Evolutionary conservation across 2,888 invertebrate species (phyloP).

Genomic region (Esperia sulphurella): DNA sequence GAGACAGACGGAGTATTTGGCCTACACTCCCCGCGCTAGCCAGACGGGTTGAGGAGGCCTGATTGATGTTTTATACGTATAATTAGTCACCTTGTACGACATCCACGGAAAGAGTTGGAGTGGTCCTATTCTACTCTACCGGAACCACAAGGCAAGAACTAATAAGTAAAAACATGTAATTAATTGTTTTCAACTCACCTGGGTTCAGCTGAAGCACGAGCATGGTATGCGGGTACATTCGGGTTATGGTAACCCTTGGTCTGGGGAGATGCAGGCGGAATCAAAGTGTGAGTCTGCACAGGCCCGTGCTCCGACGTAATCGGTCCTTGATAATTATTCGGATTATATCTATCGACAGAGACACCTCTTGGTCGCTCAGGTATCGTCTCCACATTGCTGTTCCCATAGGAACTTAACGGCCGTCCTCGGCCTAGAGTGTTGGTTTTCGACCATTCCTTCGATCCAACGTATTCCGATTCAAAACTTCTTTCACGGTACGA

Average conservation of each 20-base stretch:
- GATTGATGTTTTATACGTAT: too few species aligned
- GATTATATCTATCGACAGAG: slow-evolving; percentile 71
- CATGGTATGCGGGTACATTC: slow-evolving; percentile 70
- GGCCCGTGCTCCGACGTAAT: slow-evolving; percentile 59
- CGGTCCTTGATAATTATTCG: slow-evolving; percentile 62
- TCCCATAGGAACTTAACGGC: slow-evolving; percentile 58
- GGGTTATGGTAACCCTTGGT: slow-evolving; percentile 59
- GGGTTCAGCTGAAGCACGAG: slow-evolving; percentile 70
- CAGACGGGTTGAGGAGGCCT: too few species aligned
- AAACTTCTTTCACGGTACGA: slow-evolving; percentile 70
- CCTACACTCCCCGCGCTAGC: too few species aligned
- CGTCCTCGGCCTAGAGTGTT: slow-evolving; percentile 63
- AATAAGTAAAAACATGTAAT: too few species aligned
- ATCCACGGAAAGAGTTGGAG: too few species aligned
- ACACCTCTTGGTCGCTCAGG: slow-evolving; percentile 62
- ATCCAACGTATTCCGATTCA: slow-evolving; percentile 59
- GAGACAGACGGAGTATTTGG: too few species aligned
- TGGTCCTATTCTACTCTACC: too few species aligned
- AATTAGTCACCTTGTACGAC: too few species aligned
- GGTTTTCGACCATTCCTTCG: slow-evolving; percentile 66
- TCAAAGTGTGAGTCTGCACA: slow-evolving; percentile 69
- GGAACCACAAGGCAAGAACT: too few species aligned
- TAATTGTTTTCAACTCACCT: slow-evolving; percentile 38
- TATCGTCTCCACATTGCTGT: slow-evolving; percentile 39
- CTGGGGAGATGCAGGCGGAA: slow-evolving; percentile 53